Percentiles rank a stretch among this genome's conserved stretches.
Evolutionary conservation across 2,797 vertebrate genomes (phyloP).

Genomic region (Mormyrus hasselquistii): DNA sequence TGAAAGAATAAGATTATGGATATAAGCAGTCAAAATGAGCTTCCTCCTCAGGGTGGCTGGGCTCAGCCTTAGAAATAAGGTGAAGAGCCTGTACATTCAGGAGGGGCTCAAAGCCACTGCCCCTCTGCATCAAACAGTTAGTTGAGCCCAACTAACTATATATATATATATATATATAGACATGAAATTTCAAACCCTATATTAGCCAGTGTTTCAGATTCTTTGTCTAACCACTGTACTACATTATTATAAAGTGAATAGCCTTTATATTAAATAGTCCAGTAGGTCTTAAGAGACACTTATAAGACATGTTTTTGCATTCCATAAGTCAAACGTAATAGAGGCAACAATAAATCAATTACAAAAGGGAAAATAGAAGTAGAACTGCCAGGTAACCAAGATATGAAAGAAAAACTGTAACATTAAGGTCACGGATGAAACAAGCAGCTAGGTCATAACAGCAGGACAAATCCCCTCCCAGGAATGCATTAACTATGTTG

Average conservation of each 20-base stretch:
- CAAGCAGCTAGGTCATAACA: not conserved
- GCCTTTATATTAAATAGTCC: not conserved
- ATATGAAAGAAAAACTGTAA: not conserved
- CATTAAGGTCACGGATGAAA: not conserved
- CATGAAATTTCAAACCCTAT: not conserved
- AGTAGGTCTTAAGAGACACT: not conserved
- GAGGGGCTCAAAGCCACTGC: not conserved
- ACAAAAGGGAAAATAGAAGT: not conserved
- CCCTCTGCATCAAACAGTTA: not conserved
- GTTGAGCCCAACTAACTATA: not conserved
- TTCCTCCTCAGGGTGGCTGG: not conserved
- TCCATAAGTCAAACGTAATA: not conserved
- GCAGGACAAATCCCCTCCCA: not conserved
- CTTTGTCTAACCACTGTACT: not conserved
- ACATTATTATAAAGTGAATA: not conserved
- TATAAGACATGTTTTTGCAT: not conserved
- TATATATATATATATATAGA: not conserved
- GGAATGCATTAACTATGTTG: not conserved
- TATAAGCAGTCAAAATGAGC: not conserved
- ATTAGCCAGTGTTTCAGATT: not conserved
- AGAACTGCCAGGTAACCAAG: not conserved
- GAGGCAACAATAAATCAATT: not conserved
- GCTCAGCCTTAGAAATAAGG: not conserved
- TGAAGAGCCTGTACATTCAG: not conserved
- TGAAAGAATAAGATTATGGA: not conserved